Evolutionary conservation across 2,888 invertebrate species (phyloP).

Genomic region (Calameuta idolon): DNA sequence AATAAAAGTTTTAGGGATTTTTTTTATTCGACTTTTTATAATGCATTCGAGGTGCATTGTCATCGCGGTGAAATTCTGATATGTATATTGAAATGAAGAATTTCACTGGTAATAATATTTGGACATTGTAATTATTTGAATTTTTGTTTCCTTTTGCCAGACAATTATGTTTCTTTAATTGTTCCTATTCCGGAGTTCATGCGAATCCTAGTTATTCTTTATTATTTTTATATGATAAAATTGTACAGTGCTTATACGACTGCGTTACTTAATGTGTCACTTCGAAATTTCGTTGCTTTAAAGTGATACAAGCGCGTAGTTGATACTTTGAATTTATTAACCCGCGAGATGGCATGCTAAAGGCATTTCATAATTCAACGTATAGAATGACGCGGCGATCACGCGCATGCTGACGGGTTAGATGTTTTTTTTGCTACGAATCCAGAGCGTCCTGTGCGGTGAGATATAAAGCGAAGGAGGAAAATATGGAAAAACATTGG

Average conservation of each 20-base stretch:
- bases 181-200: not conserved
- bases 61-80: not conserved
- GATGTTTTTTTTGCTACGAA: slow-evolving; percentile 36
- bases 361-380: no score
- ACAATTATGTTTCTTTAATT: not conserved
- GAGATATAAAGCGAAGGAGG: not conserved
- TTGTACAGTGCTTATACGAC: slow-evolving; percentile 2
- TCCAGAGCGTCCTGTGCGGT: slow-evolving; percentile 24
- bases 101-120: not conserved
- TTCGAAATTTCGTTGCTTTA: not conserved
- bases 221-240: not conserved
- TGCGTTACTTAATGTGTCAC: not conserved
- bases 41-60: not conserved
- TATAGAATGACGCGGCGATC: no score
- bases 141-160: not conserved
- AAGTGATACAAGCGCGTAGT: not conserved
- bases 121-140: not conserved
- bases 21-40: not conserved
- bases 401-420: not conserved
- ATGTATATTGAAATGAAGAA: not conserved
- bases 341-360: no score
- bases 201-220: slow-evolving; percentile 10
- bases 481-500: slow-evolving; percentile 33
- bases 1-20: not conserved
- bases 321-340: not conserved